Base-by-base conservation (phyloP, 2,888 invertebrate species). In the Epiblema foenella region DNA sequence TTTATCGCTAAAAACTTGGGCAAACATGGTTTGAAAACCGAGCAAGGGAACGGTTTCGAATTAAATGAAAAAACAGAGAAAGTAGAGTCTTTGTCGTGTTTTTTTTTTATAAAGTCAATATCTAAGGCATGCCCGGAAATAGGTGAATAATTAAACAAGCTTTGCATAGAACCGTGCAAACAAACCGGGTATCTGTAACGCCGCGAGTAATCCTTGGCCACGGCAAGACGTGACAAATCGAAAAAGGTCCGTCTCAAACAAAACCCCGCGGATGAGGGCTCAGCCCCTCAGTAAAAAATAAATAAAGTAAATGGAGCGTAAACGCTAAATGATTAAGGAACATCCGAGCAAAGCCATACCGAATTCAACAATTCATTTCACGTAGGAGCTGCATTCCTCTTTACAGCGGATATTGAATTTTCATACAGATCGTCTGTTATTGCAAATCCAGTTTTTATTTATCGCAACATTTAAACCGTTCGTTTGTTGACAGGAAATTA, bases 361-460 rank as follows among this genome's bases (percentile, higher is more conserved):
- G 46, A 46, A n/a, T 46, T 85, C 84, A 84, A 84, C 79, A 77
- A 86, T 85, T 83, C 84, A 85, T 84, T 85, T 82, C 82, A 78
- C 82, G 80, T 84, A 85, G 80, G 78, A 81, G 79, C 81, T 88
- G 89, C 86, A 87, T 83, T 87, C 76, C 83, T 79, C 80, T 78
- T 84, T 82, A 79, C 75, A 80, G 74, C 91, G 93, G 93, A 93
- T 92, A 93, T 93, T 92, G 89, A 91, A 91, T 91, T 91, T 92
- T 90, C 90, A 90, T 91, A 87, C 83, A 83, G 86, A 87, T 87
- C 87, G 85, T 87, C 88, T 87, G 88, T 88, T 87, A 85, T 83
- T 86, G 82, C 83, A 83, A 84, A 76, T 79, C 78, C 80, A 63
- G 80, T 84, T 89, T 87, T 90, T 88, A 87, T 88, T 88, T 89